These are phyloP conservation scores for Ameiurus melas DNA, from an alignment of 2,113 vertebrate genomes.

Conservation along the genomic window DNA sequence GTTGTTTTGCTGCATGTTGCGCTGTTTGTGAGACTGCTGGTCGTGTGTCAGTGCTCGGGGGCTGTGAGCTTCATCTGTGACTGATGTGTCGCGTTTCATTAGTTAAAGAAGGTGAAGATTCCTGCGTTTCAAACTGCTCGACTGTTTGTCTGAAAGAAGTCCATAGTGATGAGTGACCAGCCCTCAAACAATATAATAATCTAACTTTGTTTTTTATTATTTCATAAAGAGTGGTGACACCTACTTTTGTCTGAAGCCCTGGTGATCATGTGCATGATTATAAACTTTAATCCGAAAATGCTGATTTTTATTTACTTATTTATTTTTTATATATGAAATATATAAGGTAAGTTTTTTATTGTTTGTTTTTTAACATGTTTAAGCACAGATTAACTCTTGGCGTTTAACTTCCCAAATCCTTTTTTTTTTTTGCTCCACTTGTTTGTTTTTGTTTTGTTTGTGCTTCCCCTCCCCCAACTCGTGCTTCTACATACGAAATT, in stretches of 20 bases:
- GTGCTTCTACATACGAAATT: constrained; percentile 42
- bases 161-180: background rate
- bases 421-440: constrained; percentile 34
- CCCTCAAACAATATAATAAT: background rate
- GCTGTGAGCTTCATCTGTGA: background rate
- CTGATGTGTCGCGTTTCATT: background rate
- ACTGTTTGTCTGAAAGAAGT: background rate
- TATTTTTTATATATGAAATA: no score
- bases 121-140: background rate
- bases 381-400: background rate
- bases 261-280: background rate
- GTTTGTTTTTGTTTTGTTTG: constrained; percentile 61
- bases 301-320: no score
- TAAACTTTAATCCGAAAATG: background rate
- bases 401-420: background rate
- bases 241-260: background rate
- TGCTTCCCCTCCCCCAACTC: constrained; percentile 62
- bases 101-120: background rate
- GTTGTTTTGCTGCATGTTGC: background rate
- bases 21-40: background rate
- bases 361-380: background rate
- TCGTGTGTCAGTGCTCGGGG: background rate
- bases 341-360: background rate
- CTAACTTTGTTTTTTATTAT: background rate
- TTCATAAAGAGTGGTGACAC: background rate